Percentiles rank a stretch among this genome's conserved stretches.
These are phyloP conservation scores for Trisateles emortualis DNA, from an alignment of 2,888 invertebrate species.

Conservation along the genomic window DNA sequence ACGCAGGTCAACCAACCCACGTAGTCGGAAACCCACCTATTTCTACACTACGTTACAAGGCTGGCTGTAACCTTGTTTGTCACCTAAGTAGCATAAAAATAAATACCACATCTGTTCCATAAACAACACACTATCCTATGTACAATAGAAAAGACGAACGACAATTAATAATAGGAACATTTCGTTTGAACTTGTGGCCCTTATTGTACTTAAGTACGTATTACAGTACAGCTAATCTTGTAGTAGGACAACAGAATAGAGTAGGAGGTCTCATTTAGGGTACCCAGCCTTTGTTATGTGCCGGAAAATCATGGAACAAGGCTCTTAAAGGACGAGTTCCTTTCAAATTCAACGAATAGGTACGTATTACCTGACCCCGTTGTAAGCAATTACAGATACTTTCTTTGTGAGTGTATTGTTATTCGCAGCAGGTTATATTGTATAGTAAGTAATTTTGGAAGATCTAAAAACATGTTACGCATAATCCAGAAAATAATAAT, in stretches of 20 bases:
- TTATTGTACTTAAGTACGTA: conserved; percentile 27
- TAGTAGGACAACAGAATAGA: conserved; percentile 56
- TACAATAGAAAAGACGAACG: conserved; percentile 5
- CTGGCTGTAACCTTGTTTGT: too few relatives aligned
- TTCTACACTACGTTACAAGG: too few relatives aligned
- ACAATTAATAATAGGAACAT: conserved; percentile 31
- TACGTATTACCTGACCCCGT: conserved; percentile 59
- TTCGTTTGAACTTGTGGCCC: conserved; percentile 27
- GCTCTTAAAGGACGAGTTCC: conserved; percentile 62
- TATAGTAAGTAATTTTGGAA: background rate
- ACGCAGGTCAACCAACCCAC: too few relatives aligned
- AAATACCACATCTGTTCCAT: background rate
- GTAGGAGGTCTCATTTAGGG: conserved; percentile 63
- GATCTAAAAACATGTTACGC: background rate
- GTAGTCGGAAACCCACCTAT: too few relatives aligned
- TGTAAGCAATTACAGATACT: conserved; percentile 70
- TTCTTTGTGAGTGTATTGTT: conserved; percentile 67
- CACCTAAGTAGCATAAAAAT: too few relatives aligned
- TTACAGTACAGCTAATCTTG: conserved; percentile 29
- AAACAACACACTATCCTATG: background rate
- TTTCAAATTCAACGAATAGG: conserved; percentile 67
- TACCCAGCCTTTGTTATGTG: conserved; percentile 66
- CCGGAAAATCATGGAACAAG: conserved; percentile 68
- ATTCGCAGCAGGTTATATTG: conserved; percentile 41
- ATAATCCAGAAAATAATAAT: background rate